A percentile compares a stretch with the other conserved stretches of the same genome.
Evolutionary conservation across 2,113 vertebrate species (phyloP).

Genomic region (Tricholaema leucomelas): DNA sequence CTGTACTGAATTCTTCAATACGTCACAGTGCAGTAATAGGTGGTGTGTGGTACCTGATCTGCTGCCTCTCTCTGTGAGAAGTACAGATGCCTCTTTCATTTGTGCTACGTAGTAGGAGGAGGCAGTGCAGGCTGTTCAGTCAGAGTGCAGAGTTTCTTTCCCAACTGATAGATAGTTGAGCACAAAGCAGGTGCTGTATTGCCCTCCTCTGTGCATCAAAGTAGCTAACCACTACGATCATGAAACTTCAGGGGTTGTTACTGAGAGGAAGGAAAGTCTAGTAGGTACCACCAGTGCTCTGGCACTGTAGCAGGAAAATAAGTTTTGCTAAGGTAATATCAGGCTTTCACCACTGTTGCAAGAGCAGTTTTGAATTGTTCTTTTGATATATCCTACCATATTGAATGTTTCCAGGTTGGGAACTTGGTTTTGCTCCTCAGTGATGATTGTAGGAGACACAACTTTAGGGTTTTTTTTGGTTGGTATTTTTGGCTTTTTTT

Average conservation of each 20-base stretch:
- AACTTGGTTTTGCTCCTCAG: neutral
- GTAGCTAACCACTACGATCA: neutral
- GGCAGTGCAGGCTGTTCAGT: neutral
- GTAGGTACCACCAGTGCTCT: neutral
- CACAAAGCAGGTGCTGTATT: neutral
- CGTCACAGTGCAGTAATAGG: neutral
- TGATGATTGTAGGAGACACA: rapidly evolving
- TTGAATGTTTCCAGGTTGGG: neutral
- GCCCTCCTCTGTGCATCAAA: neutral
- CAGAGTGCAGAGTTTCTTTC: neutral
- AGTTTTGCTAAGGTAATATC: neutral
- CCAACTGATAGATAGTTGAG: neutral
- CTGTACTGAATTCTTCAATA: constrained; percentile 14
- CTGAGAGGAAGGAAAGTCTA: neutral
- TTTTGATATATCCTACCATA: neutral
- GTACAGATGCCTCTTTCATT: neutral
- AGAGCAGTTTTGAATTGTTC: neutral
- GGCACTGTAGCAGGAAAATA: neutral
- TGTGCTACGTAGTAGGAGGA: neutral
- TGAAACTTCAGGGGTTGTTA: neutral
- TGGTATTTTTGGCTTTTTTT: neutral
- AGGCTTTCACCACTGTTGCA: neutral
- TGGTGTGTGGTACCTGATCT: neutral
- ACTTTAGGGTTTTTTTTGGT: too few relatives aligned
- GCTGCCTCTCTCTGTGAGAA: neutral